phyloP scores from a whole-genome alignment of 2,888 invertebrate species.

The Dolichopus griseipennis region DNA sequence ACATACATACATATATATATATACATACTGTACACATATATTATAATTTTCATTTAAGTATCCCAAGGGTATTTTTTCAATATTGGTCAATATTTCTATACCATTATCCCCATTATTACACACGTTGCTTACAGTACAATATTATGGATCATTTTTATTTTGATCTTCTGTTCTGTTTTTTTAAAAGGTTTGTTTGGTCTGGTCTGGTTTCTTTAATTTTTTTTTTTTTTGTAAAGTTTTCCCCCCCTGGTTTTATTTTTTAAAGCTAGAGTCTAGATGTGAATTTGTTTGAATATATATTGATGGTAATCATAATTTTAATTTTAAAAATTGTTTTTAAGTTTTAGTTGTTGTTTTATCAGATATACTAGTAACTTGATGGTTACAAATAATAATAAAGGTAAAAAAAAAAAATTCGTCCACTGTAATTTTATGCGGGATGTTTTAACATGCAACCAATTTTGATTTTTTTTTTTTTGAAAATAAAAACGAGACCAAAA shows the following conservation, averaged over 20 bases:
- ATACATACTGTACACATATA: neutral
- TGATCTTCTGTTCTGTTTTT: neutral
- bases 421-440: conserved; percentile 4
- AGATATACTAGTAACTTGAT: neutral
- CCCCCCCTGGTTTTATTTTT: no score
- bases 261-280: no score
- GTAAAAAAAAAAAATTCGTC: neutral
- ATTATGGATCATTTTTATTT: neutral
- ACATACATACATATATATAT: neutral
- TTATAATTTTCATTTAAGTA: neutral
- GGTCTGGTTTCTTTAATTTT: neutral
- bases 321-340: neutral
- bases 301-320: neutral
- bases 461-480: neutral
- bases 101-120: conserved; percentile 1
- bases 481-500: neutral
- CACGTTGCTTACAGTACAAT: neutral
- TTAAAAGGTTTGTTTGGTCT: neutral
- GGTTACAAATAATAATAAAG: neutral
- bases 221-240: neutral
- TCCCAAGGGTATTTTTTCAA: neutral
- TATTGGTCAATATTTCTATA: conserved; percentile 1
- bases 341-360: neutral
- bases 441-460: conserved; percentile 6
- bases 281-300: neutral